Evolutionary conservation across 2,797 vertebrate genomes (phyloP).

Genomic region (Cyprinodon diabolis): DNA sequence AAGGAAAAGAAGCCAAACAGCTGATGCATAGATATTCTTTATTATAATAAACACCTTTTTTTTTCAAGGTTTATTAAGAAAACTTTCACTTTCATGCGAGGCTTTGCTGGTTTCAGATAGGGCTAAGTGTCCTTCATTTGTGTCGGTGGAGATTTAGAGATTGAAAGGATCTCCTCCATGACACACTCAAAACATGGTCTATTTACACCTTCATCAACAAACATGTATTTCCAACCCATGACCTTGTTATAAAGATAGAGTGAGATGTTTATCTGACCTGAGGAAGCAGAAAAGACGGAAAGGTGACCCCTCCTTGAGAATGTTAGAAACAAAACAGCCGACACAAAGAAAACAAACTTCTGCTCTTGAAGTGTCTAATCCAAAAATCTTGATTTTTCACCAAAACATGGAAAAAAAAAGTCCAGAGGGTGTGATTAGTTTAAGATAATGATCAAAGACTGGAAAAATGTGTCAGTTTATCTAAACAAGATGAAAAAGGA

Average conservation of each 20-base stretch:
- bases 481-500: conserved; percentile 26
- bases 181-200: conserved; percentile 38
- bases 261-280: conserved; percentile 49
- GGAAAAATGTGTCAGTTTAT: conserved; percentile 15
- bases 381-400: conserved; percentile 37
- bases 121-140: conserved; percentile 47
- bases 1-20: not conserved
- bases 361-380: conserved; percentile 28
- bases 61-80: conserved; percentile 33
- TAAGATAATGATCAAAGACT: conserved; percentile 19
- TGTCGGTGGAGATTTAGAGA: conserved; percentile 44
- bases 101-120: conserved; percentile 48
- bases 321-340: conserved; percentile 49
- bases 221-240: conserved; percentile 41
- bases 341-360: conserved; percentile 35
- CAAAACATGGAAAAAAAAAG: conserved; percentile 20
- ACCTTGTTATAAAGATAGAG: conserved; percentile 35
- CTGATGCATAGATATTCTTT: conserved; percentile 12
- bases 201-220: conserved; percentile 51
- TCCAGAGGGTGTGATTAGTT: conserved; percentile 15
- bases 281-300: conserved; percentile 41
- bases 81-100: conserved; percentile 53
- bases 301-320: conserved; percentile 24
- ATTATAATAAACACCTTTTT: conserved; percentile 22
- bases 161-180: conserved; percentile 41